Conservation (phyloP, 2,888 invertebrate species). For the Cheilosia vulpina region DNA sequence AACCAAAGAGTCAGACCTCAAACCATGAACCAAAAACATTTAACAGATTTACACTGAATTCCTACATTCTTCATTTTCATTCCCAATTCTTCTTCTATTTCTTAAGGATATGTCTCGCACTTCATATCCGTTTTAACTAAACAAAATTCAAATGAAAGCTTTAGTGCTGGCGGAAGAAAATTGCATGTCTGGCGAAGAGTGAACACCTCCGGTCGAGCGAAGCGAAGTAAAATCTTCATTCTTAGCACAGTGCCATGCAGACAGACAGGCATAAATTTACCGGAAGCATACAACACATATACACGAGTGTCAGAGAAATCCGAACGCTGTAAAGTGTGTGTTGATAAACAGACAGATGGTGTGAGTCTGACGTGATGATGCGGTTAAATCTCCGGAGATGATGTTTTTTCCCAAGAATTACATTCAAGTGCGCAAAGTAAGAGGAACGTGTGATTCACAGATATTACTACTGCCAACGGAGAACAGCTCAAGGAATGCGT, state of each 20-base stretch:
- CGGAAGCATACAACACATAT: slow-evolving; percentile 42
- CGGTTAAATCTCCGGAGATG: slow-evolving; percentile 36
- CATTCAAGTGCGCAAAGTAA: slow-evolving; percentile 54
- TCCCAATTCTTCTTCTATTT: too few species aligned
- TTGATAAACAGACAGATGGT: slow-evolving; percentile 63
- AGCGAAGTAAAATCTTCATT: slow-evolving; percentile 24
- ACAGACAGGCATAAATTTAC: slow-evolving; percentile 59
- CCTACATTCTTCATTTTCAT: too few species aligned
- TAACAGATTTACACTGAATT: too few species aligned
- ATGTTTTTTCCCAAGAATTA: slow-evolving; percentile 58
- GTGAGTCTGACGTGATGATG: slow-evolving; percentile 11
- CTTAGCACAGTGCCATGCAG: slow-evolving; percentile 35
- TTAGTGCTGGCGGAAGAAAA: slow-evolving; percentile 42
- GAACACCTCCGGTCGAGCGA: slow-evolving; percentile 18
- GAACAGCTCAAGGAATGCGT: slow-evolving; percentile 53
- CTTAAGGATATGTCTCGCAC: neutral
- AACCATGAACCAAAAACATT: too few species aligned
- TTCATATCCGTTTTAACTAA: slow-evolving; percentile 16
- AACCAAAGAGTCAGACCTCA: too few species aligned
- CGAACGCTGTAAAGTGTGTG: slow-evolving; percentile 51
- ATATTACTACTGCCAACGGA: slow-evolving; percentile 51
- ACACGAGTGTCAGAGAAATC: slow-evolving; percentile 54
- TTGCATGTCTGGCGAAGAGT: slow-evolving; percentile 62
- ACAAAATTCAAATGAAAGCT: slow-evolving; percentile 54
- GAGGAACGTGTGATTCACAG: slow-evolving; percentile 58